Percentiles rank a stretch among this genome's conserved stretches.
phyloP scores from a whole-genome alignment of 2,888 invertebrate species.

The Xylota sylvarum region DNA sequence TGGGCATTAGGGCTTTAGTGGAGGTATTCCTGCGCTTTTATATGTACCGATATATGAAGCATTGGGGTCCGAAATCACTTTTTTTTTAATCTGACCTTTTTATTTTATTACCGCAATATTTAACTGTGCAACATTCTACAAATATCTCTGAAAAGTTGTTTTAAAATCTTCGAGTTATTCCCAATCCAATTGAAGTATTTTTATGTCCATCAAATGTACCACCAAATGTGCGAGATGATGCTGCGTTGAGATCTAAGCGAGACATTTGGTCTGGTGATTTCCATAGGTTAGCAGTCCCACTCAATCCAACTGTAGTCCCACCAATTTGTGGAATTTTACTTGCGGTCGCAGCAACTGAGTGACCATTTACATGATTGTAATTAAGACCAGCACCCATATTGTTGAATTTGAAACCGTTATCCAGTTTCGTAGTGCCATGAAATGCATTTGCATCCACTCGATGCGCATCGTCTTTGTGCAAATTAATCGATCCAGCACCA shows the following conservation, averaged over 20 bases:
- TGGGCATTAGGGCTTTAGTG: no score
- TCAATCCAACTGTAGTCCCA: slow-evolving; percentile 49
- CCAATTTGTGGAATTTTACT: slow-evolving; percentile 69
- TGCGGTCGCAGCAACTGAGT: slow-evolving; percentile 57
- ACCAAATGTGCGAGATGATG: slow-evolving; percentile 54
- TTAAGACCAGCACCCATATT: slow-evolving; percentile 65
- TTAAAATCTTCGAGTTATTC: slow-evolving; percentile 59
- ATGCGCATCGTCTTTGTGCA: slow-evolving; percentile 31
- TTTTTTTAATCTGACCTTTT: no score
- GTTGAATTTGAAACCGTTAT: slow-evolving; percentile 70
- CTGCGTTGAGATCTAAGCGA: slow-evolving; percentile 61
- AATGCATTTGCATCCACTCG: slow-evolving; percentile 71
- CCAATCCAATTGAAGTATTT: slow-evolving; percentile 58
- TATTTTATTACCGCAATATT: no score
- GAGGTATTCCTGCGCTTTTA: no score
- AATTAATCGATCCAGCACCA: slow-evolving; percentile 54
- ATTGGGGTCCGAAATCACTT: no score
- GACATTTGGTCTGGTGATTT: slow-evolving; percentile 53
- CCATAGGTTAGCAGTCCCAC: slow-evolving; percentile 73
- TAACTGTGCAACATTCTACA: no score
- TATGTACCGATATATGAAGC: no score
- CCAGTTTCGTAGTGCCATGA: slow-evolving; percentile 56
- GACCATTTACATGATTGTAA: slow-evolving; percentile 61
- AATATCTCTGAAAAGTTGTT: not conserved
- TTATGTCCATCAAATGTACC: slow-evolving; percentile 45